Conservation (phyloP, 1,140 invertebrate species). For the Trichonephila inaurata region DNA sequence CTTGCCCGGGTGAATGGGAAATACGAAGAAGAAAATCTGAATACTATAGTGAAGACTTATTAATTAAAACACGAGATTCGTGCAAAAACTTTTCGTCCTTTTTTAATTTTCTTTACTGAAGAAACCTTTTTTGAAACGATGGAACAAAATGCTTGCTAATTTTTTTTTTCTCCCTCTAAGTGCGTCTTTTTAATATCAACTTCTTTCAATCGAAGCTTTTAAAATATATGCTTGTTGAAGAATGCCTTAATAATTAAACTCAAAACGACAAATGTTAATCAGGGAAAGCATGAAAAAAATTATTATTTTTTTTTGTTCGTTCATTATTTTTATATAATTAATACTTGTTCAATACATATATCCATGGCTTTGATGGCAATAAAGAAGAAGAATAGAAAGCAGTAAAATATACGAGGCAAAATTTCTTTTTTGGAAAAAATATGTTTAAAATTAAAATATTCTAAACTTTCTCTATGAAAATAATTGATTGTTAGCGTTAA, state of each 20-base stretch:
- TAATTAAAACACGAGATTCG: conserved; percentile 47
- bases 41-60: conserved; percentile 8
- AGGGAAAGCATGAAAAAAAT: not conserved
- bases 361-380: not conserved
- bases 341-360: not conserved
- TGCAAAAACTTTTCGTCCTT: not conserved
- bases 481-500: not conserved
- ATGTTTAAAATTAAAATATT: not conserved
- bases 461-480: not conserved
- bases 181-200: not conserved
- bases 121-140: not conserved
- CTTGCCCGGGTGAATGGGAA: not conserved
- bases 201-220: not conserved
- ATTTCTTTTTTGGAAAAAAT: not conserved
- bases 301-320: not conserved
- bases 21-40: not conserved
- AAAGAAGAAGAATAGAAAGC: not conserved
- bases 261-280: conserved; percentile 33
- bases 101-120: conserved; percentile 24
- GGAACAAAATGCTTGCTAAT: conserved; percentile 12
- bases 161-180: not conserved
- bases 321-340: not conserved
- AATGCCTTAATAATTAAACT: conserved; percentile 35
- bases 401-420: not conserved
- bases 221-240: conserved; percentile 24